These are phyloP conservation scores for Arctocebus calabarensis DNA, from an alignment of 2,797 vertebrate species.

Conservation along the genomic window DNA sequence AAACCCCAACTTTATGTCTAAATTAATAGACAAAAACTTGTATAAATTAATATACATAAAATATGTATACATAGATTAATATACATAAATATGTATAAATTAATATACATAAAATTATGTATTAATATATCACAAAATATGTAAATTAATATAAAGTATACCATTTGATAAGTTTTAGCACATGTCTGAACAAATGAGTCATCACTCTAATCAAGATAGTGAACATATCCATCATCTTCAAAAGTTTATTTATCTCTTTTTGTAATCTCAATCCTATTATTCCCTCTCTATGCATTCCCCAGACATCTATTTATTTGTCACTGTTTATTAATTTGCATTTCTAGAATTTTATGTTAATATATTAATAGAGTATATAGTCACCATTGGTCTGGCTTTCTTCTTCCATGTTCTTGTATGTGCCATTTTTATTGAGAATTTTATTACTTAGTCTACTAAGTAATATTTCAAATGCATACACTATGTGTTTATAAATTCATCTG, in stretches of 20 bases:
- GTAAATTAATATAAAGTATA: not conserved
- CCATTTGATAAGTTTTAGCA: not conserved
- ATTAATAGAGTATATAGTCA: not conserved
- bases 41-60: not conserved
- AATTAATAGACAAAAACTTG: not conserved
- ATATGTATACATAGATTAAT: no score
- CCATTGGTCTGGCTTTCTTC: not conserved
- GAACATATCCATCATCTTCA: not conserved
- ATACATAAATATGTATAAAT: no score
- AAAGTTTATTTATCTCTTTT: not conserved
- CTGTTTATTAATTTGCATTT: not conserved
- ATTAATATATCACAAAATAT: no score
- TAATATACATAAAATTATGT: no score
- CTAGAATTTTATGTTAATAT: not conserved
- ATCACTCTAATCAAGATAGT: not conserved
- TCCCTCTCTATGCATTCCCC: rapidly evolving
- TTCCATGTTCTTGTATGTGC: not conserved
- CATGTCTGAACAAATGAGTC: not conserved
- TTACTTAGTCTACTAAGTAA: not conserved
- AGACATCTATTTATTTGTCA: not conserved
- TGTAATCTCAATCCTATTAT: not conserved
- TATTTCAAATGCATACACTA: not conserved
- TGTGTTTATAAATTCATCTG: not conserved
- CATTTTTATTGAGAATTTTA: not conserved
- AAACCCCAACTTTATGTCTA: not conserved